Evolutionary conservation across 2,888 invertebrate genomes (phyloP).

Genomic region (Drosophila falleni): DNA sequence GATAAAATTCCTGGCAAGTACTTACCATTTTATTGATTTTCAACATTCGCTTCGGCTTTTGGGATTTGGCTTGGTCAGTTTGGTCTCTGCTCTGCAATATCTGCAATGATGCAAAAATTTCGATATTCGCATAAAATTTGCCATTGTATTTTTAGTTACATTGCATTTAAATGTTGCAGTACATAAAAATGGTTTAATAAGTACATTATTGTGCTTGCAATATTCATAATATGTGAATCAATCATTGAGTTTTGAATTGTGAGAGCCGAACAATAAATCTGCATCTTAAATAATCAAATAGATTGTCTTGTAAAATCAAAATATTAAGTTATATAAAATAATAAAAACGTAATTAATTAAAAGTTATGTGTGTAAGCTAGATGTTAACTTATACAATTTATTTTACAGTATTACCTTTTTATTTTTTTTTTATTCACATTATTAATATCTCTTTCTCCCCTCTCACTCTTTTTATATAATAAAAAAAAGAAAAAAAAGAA

Average conservation of each 20-base stretch:
- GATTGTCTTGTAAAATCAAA: no score
- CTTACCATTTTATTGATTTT: slow-evolving; percentile 77
- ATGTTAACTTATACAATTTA: no score
- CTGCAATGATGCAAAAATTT: slow-evolving; percentile 66
- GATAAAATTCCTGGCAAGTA: slow-evolving; percentile 51
- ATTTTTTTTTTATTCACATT: no score
- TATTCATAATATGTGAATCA: background rate
- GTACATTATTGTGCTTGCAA: background rate
- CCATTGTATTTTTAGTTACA: slow-evolving; percentile 12
- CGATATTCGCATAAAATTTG: slow-evolving; percentile 54
- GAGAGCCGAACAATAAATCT: no score
- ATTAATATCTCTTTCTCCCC: no score
- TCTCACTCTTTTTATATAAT: no score
- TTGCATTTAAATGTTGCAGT: background rate
- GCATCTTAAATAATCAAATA: no score
- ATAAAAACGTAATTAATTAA: background rate
- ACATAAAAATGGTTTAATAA: background rate
- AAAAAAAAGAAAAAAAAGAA: no score
- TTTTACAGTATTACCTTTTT: no score
- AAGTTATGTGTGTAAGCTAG: background rate
- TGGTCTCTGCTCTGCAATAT: slow-evolving; percentile 24
- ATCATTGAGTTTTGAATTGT: background rate
- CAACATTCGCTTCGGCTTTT: slow-evolving; percentile 29
- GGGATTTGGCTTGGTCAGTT: slow-evolving; percentile 30
- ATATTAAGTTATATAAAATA: background rate